Base-by-base conservation (phyloP, 2,888 invertebrate species). In the Athalia circularis region DNA sequence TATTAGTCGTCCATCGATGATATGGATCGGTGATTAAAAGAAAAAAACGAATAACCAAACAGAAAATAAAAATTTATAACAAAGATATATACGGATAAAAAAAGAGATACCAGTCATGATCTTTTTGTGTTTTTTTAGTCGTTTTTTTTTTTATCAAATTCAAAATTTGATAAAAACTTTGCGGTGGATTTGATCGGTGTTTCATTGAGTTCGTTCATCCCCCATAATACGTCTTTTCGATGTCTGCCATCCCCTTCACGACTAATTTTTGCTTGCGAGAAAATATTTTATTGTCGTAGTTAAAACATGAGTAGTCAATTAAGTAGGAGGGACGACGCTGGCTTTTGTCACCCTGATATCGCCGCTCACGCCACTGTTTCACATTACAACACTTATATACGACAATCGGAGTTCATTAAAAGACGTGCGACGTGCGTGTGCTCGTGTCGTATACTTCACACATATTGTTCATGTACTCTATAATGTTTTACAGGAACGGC, bases 271-370 rank as follows among this genome's bases (percentile, higher is more conserved):
- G 29, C 1, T 29, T 2, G 29, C 29, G 2, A 29, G 29, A 29
- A 29, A 29, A 29, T 29, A 29, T 29, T 29, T 29, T 29, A 29
- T 29, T 29, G 29, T 29, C 29, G 29, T 29, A 62, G 43, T 29
- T 62, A 62, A 15, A 29, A 43, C 62, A 62, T 43, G 62, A 62
- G 62, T 62, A 62, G 62, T 11, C 43, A 62, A 62, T 62, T 29
- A 62, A 9, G 3, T 15, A 15, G 9, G 62, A 11, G 8, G 15
- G 62, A 62, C 15, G n/a, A n/a, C n/a, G n/a, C n/a, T n/a, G n/a
- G 62, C 29, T 15, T 62, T 8, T 7, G 54, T 54, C 8, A n/a
- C n/a, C 9, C n/a, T 6, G 9, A 54, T 54, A 8, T 8, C 52
- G 52, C 11, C 52, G 52, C 15, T 29, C n/a, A n/a, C n/a, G n/a